Base-by-base conservation (phyloP, 2,888 invertebrate genomes). In the Ferrisia virgata region DNA sequence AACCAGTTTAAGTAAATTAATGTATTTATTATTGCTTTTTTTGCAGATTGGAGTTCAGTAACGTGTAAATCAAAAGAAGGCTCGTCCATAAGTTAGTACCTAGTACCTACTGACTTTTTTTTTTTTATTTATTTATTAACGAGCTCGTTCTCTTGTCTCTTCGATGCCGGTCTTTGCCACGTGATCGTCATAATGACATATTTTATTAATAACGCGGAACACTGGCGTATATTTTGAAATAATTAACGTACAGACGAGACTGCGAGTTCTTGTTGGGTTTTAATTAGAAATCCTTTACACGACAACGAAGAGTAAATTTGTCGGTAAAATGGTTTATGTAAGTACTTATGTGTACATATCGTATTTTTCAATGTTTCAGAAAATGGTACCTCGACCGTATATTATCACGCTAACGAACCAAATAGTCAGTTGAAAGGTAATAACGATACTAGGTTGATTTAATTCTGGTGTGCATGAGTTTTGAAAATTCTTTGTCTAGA, bases 31-130 rank as follows among this genome's bases (percentile, higher is more conserved):
- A 13, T 53, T n/a, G n/a, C n/a, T 69, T 81, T 64, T 31, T 69
- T 82, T 47, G 9, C 82, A 82, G 82, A 72, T 28, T 82, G 82
- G 82, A 82, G 40, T 72, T 82, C 82, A n/a, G 82, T 82, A 69
- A 72, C 69, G n/a, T 31, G 31, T 69, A 82, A 82, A 72, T 72
- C 82, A 40, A 69, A 82, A 22, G 82, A 72, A 39, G 36, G 25
- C 3, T 69, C 58, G 39, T 72, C 82, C 69, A 72, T 31, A 18
- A 82, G 82, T 82, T 39, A 82, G 82, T 82, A 72, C 72, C 28
- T 33, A 25, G n/a, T n/a, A n/a, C n/a, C n/a, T n/a, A n/a, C n/a
- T n/a, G n/a, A n/a, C n/a, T n/a, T n/a, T n/a, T n/a, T n/a, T n/a
- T n/a, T n/a, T 72, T 72, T 72, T 31, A 28, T n/a, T 28, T 33